Evolutionary conservation across 1,140 invertebrate genomes (phyloP).

Genomic region (Augochlora pura): DNA sequence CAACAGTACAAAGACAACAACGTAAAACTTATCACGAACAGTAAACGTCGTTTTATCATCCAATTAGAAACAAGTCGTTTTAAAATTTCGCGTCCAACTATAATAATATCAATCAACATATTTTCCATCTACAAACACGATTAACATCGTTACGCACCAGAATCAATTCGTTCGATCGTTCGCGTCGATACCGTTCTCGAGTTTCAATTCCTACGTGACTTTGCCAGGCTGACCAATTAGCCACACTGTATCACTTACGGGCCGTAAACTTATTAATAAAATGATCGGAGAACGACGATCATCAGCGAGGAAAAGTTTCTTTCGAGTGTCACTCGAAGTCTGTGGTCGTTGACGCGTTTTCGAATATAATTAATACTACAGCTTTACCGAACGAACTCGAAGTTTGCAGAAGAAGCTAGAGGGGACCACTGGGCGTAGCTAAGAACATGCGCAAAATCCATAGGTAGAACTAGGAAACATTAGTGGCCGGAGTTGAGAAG

Average conservation of each 20-base stretch:
- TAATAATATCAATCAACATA: conserved; percentile 7
- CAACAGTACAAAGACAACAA: conserved; percentile 50
- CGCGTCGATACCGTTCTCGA: conserved; percentile 17
- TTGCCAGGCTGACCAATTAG: conserved; percentile 3
- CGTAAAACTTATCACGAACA: conserved; percentile 25
- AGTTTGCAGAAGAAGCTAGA: too few species aligned
- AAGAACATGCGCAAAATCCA: too few species aligned
- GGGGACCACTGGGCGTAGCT: too few species aligned
- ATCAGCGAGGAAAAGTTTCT: conserved; percentile 18
- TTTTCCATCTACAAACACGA: not conserved
- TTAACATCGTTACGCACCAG: not conserved
- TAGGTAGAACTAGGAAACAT: too few species aligned
- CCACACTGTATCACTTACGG: not conserved
- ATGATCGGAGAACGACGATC: conserved; percentile 9
- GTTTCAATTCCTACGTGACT: conserved; percentile 52
- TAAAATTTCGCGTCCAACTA: not conserved
- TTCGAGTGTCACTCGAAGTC: not conserved
- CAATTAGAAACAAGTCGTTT: conserved; percentile 22
- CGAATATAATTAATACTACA: conserved; percentile 9
- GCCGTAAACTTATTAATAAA: conserved; percentile 26
- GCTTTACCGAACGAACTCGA: too few species aligned
- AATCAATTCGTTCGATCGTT: conserved; percentile 38
- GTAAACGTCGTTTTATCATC: conserved; percentile 32
- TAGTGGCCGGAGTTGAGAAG: too few species aligned
- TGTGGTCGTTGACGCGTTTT: not conserved